Conservation (phyloP, 2,113 vertebrate genomes). For the Illadopsis cleaveri region DNA sequence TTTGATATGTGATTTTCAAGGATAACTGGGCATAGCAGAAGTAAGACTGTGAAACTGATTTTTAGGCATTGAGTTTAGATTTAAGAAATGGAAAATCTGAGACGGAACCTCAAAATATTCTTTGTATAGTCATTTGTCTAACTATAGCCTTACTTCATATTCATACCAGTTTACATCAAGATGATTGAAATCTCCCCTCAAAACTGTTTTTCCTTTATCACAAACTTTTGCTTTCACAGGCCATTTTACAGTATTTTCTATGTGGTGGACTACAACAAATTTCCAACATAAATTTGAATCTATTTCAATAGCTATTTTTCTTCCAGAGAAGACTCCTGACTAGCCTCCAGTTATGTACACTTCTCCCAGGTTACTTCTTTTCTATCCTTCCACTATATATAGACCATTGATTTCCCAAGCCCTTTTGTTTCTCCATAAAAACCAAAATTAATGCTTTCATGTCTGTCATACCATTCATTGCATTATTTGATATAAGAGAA, state of each 20-base stretch:
- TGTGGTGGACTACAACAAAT: neutral
- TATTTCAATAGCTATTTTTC: constrained; percentile 29
- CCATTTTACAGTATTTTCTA: constrained; percentile 18
- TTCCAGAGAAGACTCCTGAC: constrained; percentile 1
- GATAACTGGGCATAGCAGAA: neutral
- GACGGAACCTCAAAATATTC: neutral
- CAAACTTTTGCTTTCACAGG: constrained; percentile 19
- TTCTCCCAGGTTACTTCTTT: neutral
- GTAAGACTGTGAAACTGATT: neutral
- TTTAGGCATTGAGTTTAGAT: neutral
- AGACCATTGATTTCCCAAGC: neutral
- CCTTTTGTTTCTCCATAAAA: neutral
- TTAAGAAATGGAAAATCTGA: neutral
- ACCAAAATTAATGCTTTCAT: neutral
- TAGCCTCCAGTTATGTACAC: neutral
- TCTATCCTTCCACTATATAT: neutral
- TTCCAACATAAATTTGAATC: constrained; percentile 11
- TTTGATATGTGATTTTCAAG: neutral
- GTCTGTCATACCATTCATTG: neutral
- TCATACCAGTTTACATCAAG: neutral
- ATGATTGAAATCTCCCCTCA: constrained; percentile 23
- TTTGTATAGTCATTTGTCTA: neutral
- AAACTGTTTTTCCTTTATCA: neutral
- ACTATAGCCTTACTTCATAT: neutral
- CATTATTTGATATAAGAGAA: neutral